Base-by-base conservation (phyloP, 2,888 invertebrate species). In the Anthrax anthrax region DNA sequence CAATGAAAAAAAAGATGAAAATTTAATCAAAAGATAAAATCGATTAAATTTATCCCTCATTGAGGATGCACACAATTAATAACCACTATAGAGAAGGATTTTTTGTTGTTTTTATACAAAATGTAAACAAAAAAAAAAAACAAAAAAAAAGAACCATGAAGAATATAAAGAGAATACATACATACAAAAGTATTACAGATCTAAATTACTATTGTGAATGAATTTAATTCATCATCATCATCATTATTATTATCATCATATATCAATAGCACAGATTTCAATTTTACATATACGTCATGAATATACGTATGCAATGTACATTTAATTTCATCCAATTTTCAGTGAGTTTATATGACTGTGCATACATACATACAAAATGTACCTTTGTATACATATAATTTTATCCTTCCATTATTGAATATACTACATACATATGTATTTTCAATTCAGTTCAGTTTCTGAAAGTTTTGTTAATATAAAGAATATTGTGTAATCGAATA, bases 151-250 rank as follows among this genome's bases (percentile, higher is more conserved):
- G 45, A 27, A 27, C 9, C 5, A 27, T 27, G 9, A 27, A 8
- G 23, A 8, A 27, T 12, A 32, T 12, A 32, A 32, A 32, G 29
- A 12, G 12, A 4, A 32, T 12, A 32, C 6, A 2, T 27, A 27
- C 9, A 9, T 27, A 8, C 23, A 27, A 5, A 27, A 8, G 9
- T 2, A 27, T 27, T 27, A 47, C 44, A 39, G 40, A 29, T 41
- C 39, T 47, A 42, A 50, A 47, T 43, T 50, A 43, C 46, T 37
- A 45, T 8, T 23, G 23, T 23, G 23, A 32, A 3, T 32, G 46
- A 41, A 50, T 46, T 50, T 47, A 47, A 48, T 50, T 47, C 50
- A 50, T 50, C 46, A 49, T 49, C 46, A 46, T 49, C 49, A 49
- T 40, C 41, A 41, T n/a, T n/a, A n/a, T n/a, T n/a, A n/a, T n/a